A percentile compares a stretch with the other conserved stretches of the same genome.
Conservation (phyloP, 1,140 invertebrate genomes). For the Plutomurus gul region DNA sequence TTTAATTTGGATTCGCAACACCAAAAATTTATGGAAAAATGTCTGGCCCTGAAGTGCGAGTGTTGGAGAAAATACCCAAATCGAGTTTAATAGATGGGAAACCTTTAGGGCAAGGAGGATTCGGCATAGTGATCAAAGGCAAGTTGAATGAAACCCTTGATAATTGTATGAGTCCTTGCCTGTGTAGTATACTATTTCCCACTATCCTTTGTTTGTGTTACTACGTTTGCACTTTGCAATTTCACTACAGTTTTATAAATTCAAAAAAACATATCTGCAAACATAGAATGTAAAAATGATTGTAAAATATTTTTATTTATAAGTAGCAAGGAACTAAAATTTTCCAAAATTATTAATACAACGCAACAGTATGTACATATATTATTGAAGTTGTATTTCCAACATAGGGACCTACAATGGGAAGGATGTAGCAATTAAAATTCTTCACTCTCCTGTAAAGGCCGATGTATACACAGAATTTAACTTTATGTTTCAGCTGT, state of each 20-base stretch:
- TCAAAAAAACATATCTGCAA: background rate
- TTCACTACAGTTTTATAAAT: too few relatives aligned
- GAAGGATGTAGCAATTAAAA: slow-evolving; percentile 10
- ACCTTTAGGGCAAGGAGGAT: slow-evolving; percentile 1
- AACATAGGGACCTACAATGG: background rate
- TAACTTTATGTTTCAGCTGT: slow-evolving; percentile 6
- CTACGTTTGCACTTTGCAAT: too few relatives aligned
- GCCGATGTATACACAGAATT: slow-evolving; percentile 5
- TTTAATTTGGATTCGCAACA: too few relatives aligned
- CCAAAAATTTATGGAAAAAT: too few relatives aligned
- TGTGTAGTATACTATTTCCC: too few relatives aligned
- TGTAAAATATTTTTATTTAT: too few relatives aligned
- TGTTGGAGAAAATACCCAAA: slow-evolving; percentile 1
- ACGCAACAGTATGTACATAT: background rate
- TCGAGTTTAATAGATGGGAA: background rate
- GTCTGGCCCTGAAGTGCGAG: background rate
- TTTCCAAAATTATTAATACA: too few relatives aligned
- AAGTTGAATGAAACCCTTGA: too few relatives aligned
- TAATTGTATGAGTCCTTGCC: too few relatives aligned
- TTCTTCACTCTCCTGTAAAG: background rate
- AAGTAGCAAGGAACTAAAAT: too few relatives aligned
- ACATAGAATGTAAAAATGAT: background rate
- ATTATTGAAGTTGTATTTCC: background rate
- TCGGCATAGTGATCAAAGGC: background rate
- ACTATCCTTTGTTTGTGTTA: too few relatives aligned